These are phyloP conservation scores for Halictus rubicundus DNA, from an alignment of 1,140 invertebrate genomes.

Conservation along the genomic window DNA sequence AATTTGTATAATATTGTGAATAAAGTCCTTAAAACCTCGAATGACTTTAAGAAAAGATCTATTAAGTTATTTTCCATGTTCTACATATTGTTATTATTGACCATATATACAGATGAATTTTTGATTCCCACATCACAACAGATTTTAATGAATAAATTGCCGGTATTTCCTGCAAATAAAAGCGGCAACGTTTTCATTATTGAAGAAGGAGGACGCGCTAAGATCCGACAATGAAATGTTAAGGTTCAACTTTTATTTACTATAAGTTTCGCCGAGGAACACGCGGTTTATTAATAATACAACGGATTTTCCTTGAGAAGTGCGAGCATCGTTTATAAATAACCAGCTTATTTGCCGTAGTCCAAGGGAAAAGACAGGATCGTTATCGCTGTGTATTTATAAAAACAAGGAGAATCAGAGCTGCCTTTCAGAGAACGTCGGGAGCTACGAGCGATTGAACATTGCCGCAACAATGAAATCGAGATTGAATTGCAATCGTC, in stretches of 20 bases:
- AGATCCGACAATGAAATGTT: neutral
- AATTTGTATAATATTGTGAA: too few relatives aligned
- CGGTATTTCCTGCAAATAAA: neutral
- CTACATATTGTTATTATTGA: too few relatives aligned
- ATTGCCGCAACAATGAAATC: neutral
- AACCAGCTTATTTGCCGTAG: constrained; percentile 36
- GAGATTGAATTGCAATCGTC: too few relatives aligned
- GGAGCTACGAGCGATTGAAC: neutral
- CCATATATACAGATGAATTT: too few relatives aligned
- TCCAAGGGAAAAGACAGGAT: constrained; percentile 38
- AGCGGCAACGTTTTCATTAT: neutral
- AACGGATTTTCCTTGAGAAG: constrained; percentile 33
- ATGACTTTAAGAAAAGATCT: too few relatives aligned
- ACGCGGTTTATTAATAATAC: constrained; percentile 39
- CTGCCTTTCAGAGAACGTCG: neutral
- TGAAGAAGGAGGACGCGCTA: neutral
- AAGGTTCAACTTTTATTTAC: constrained; percentile 31
- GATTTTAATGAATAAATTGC: too few relatives aligned
- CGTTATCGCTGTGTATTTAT: constrained; percentile 26
- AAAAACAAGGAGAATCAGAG: neutral
- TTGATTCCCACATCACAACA: too few relatives aligned
- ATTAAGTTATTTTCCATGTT: too few relatives aligned
- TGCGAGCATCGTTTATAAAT: constrained; percentile 39
- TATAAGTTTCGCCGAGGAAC: constrained; percentile 25
- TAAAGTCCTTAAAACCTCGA: too few relatives aligned